phyloP scores from a whole-genome alignment of 2,888 invertebrate genomes.

The Meta bourneti region DNA sequence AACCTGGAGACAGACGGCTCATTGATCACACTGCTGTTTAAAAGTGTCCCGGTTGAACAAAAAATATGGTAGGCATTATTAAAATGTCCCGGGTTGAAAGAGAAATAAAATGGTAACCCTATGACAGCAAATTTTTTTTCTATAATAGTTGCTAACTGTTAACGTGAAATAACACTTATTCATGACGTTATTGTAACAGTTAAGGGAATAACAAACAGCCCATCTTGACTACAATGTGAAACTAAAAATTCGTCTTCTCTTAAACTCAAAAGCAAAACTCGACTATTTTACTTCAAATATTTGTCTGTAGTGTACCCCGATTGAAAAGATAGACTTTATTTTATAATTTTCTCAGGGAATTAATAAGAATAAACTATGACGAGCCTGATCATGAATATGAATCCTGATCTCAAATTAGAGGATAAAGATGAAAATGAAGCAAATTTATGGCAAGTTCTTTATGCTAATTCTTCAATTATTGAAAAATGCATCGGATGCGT shows the following conservation, averaged over 20 bases:
- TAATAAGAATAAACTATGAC: conserved; percentile 27
- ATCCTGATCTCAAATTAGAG: conserved; percentile 32
- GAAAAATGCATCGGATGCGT: not conserved
- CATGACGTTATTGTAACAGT: too few species aligned
- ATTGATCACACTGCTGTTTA: too few species aligned
- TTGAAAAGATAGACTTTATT: not conserved
- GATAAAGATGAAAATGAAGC: conserved; percentile 55
- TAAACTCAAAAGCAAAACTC: not conserved
- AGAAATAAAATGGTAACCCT: too few species aligned
- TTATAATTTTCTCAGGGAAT: not conserved
- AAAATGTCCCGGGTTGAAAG: too few species aligned
- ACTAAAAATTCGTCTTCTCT: not conserved
- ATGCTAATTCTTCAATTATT: not conserved
- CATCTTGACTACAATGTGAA: not conserved
- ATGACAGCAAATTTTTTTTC: too few species aligned
- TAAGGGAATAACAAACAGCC: not conserved
- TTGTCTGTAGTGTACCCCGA: not conserved
- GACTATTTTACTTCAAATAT: not conserved
- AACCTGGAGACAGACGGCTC: too few species aligned
- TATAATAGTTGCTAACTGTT: too few species aligned
- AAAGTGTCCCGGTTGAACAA: too few species aligned
- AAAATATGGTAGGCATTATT: too few species aligned
- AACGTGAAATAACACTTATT: too few species aligned
- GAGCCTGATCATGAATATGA: conserved; percentile 34
- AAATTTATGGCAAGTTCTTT: conserved; percentile 50